These are phyloP conservation scores for Tragelaphus eurycerus DNA, from an alignment of 2,797 vertebrate genomes.

Conservation along the genomic window DNA sequence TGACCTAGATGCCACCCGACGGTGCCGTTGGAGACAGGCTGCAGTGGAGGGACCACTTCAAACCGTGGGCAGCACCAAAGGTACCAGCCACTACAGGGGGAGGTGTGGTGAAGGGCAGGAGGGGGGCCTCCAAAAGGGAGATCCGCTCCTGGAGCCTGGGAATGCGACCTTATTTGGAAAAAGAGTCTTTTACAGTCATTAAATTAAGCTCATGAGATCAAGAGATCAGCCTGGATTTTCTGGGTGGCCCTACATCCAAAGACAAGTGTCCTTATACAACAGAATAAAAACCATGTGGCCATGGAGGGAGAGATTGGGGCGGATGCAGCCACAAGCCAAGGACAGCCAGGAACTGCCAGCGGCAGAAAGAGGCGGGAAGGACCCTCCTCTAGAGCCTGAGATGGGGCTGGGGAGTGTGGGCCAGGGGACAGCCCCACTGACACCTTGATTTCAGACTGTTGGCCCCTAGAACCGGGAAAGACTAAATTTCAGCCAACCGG, in stretches of 20 bases:
- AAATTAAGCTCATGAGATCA: not conserved
- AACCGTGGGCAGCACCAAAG: not conserved
- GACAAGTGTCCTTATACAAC: not conserved
- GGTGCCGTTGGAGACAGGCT: not conserved
- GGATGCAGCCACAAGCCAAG: not conserved
- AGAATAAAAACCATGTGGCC: not conserved
- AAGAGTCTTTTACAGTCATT: not conserved
- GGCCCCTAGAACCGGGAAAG: not conserved
- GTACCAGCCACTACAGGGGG: rapidly evolving
- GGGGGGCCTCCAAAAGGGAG: not conserved
- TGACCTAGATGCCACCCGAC: not conserved
- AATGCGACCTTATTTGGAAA: not conserved
- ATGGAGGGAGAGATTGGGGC: not conserved
- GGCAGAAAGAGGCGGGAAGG: not conserved
- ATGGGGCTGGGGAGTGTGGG: not conserved
- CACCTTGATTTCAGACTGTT: not conserved
- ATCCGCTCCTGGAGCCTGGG: not conserved
- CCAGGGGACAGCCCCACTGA: rapidly evolving
- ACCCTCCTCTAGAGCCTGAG: not conserved
- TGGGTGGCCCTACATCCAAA: not conserved
- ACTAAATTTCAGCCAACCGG: not conserved
- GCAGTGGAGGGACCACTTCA: not conserved
- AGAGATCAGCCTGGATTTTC: not conserved
- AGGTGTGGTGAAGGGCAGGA: not conserved
- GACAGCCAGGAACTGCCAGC: no score